Evolutionary conservation across 2,888 invertebrate species (phyloP), one percentile per base, ranked within the genome.

Genomic region (Spodoptera picta): DNA sequence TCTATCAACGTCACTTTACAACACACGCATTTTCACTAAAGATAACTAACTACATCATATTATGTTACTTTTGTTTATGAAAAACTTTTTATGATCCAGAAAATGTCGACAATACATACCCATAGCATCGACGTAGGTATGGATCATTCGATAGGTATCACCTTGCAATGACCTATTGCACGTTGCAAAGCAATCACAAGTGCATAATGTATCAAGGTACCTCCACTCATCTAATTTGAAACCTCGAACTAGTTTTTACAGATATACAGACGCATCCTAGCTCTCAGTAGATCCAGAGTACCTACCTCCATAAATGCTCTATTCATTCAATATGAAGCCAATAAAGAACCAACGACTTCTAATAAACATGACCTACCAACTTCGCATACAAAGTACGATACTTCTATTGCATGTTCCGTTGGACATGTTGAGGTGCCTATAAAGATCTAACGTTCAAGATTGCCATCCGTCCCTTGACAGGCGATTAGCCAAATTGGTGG

Each of bases 401-500:
- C 45, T 55, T 55, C 49, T 73, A 73, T 73, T 65, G 62, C 69
- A 65, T 60, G 66, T 69, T 55, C 73, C 69, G 57, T 58, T 69
- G 41, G 45, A 59, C 43, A 48, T 44, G 44, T 41, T 48, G 62
- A 71, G 60, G 50, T 42, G 58, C 46, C 53, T 64, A 64, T 73
- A 60, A 61, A 69, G 66, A 64, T 66, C 44, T 53, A 52, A 59
- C 53, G 49, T 73, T 61, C 64, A 60, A 62, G 73, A 76, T 69
- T 69, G 64, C 60, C 65, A 61, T 64, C 60, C 70, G 61, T 73
- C 70, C 73, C 73, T 75, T 73, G 60, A 61, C 57, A 51, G 60
- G 41, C 72, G 62, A 64, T 77, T 73, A 76, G 60, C 49, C 66
- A 77, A 75, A 79, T 73, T 69, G 73, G 54, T 76, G 27, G 66